These are phyloP conservation scores for Xenops minutus DNA, from an alignment of 2,797 vertebrate species.

Conservation along the genomic window DNA sequence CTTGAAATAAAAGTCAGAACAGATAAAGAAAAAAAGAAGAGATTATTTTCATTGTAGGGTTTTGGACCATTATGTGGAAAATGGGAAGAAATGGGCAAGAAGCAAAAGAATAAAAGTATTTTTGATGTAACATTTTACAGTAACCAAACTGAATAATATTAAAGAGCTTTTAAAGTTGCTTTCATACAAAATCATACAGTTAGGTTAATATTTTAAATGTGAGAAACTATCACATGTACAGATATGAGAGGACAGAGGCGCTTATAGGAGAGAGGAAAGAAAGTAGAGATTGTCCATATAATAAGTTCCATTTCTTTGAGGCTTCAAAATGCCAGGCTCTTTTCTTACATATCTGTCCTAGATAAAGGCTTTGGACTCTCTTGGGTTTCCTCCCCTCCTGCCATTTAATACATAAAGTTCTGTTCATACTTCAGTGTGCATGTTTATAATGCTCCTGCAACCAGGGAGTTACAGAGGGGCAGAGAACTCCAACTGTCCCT, in stretches of 20 bases:
- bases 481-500: background rate
- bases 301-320: constrained; percentile 1
- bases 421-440: background rate
- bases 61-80: background rate
- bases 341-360: background rate
- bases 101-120: background rate
- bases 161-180: background rate
- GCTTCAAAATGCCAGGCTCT: constrained; percentile 10
- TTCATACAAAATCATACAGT: background rate
- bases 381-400: background rate
- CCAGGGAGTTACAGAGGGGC: background rate
- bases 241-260: background rate
- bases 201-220: background rate
- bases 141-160: background rate
- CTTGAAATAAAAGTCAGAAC: background rate
- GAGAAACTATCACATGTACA: background rate
- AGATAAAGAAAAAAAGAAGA: background rate
- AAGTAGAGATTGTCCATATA: background rate
- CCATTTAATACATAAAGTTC: background rate
- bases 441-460: background rate
- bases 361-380: constrained; percentile 4
- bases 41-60: background rate
- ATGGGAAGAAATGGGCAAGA: background rate
- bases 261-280: background rate
- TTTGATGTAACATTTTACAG: background rate